These are phyloP conservation scores for Diaprepes abbreviatus DNA, from an alignment of 2,888 invertebrate species.

Conservation along the genomic window DNA sequence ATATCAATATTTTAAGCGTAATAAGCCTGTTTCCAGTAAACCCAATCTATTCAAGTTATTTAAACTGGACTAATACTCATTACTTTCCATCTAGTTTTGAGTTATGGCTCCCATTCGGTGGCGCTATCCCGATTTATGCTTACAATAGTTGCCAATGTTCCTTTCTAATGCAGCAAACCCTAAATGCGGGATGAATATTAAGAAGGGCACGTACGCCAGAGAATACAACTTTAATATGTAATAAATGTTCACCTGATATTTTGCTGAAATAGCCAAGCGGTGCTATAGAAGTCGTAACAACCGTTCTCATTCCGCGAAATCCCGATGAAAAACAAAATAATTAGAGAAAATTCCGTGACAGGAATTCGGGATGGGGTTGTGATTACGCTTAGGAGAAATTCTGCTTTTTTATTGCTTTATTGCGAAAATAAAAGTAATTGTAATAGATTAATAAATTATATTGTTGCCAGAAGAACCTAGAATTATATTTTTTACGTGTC, in stretches of 20 bases:
- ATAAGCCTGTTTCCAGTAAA: no score
- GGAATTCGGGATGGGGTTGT: conserved; percentile 22
- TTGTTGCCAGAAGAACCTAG: not conserved
- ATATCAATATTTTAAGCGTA: no score
- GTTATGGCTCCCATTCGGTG: not conserved
- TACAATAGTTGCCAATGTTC: conserved; percentile 43
- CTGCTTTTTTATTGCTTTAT: not conserved
- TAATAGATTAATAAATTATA: not conserved
- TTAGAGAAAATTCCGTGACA: conserved; percentile 42
- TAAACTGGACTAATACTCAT: not conserved
- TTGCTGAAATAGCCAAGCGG: conserved; percentile 43
- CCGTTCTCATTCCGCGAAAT: conserved; percentile 45
- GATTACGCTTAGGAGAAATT: conserved; percentile 21
- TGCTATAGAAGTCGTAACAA: conserved; percentile 42
- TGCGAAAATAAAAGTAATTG: not conserved
- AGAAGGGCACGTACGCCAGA: conserved; percentile 51
- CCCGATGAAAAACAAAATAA: conserved; percentile 48
- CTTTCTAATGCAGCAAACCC: conserved; percentile 33
- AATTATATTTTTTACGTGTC: no score
- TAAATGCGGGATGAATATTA: conserved; percentile 51
- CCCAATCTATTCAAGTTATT: no score
- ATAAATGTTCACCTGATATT: conserved; percentile 53
- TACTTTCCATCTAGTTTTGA: not conserved
- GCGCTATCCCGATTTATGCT: conserved; percentile 21
- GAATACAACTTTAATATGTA: conserved; percentile 54